Evolutionary conservation across 64 coral and sea anemone species (phyloP), one percentile per base, ranked within the genome.

Genomic region (Dendronephthya gigantea): DNA sequence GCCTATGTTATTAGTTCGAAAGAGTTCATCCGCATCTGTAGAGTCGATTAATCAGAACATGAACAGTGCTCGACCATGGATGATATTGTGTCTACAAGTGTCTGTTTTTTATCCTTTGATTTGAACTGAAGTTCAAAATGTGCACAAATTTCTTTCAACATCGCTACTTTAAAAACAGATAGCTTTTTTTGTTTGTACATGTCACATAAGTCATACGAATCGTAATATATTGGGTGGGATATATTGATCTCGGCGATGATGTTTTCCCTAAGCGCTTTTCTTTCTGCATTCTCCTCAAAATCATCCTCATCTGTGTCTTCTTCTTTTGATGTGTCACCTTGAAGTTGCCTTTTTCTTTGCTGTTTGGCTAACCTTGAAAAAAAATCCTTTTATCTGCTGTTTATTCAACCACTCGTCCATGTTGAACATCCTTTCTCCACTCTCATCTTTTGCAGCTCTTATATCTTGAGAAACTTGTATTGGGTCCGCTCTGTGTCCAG

Each of bases 381-480:
- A 45, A 79, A 79, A 79, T 1, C 31, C 36, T 33, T 79, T 79
- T 34, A 79, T 79, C 32, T 79, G 72, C 72, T 79, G 72, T 1
- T 79, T 79, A 19, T 79, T 35, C 36, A 79, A 33, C 72, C 72
- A 79, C 16, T 86, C 49, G 39, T 86, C 65, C 51, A 31, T 86
- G 23, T 62, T 66, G 51, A 86, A 86, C 35, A 86, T 52, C 55
- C 55, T 56, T 39, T 86, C 51, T 38, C 68, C 68, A 43, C 58
- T 41, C 39, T 87, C 39, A 31, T 75, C 85, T 87, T 68, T 87
- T 32, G 66, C 85, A 40, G 68, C 45, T 74, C 66, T 39, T 84
- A 89, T 86, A 83, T 93, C 76, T 25, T 3, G 86, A 45, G 91
- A 89, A 14, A 89, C 91, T 41, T 93, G 87, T 59, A 83, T 84